Base-by-base conservation (phyloP, 30 jellyfish, hydroid and myxozoan species). In the Aurelia aurita region DNA sequence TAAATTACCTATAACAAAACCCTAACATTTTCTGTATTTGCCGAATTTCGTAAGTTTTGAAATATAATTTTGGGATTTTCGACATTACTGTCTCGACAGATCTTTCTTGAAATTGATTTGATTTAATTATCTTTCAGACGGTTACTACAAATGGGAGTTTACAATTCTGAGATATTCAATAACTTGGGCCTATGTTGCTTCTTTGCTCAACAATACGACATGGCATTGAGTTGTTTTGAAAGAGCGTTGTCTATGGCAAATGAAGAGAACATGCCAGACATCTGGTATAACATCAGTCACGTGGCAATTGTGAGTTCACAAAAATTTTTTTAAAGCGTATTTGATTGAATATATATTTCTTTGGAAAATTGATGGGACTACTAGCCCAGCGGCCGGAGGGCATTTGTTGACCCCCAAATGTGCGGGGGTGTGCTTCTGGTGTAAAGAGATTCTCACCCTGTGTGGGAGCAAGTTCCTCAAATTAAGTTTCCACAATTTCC, bases 211-310 rank as follows among this genome's bases (percentile, higher is more conserved):
- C 98, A 93, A 66, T 93, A 93, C 80, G 98, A 93, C 69, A 93
- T 93, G 98, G 97, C 97, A 32, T 74, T 93, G 73, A 86, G 86
- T 77, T 93, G 98, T 59, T 93, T 93, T 84, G 97, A 87, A 58
- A 75, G 98, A 44, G 97, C 98, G 44, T 80, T 93, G 68, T 93
- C 98, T 0, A 77, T 93, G 82, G 92, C 98, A 58, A 51, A 86
- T 31, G 98, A 93, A 53, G 98, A 93, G n/a, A 93, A 86, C 55
- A 84, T 93, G 96, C 96, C 97, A 22, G 98, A 93, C 51, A 77
- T 93, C 7, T 93, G 98, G 98, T 93, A 93, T 70, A 93, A 93
- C 72, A 93, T 93, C 51, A 87, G 98, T 57, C 98, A 93, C 72
- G 81, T 93, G 25, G 98, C 98, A 14, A 84, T 88, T 35, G 98